Percentiles rank a stretch among this genome's conserved stretches.
Conservation (phyloP, 2,113 vertebrate genomes). For the Anguilla rostrata region DNA sequence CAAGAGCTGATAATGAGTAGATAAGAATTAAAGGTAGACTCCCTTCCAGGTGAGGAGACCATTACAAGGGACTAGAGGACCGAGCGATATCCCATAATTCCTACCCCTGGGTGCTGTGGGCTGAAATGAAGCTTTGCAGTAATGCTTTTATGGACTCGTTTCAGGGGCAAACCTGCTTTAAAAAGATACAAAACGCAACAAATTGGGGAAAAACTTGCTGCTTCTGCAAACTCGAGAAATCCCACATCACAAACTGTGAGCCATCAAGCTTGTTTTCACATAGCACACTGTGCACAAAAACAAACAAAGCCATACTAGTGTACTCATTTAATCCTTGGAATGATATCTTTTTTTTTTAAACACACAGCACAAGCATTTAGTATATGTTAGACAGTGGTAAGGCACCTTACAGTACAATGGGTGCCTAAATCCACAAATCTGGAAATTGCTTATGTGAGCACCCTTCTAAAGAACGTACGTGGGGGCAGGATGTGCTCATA, state of each 20-base stretch:
- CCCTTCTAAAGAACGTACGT: neutral
- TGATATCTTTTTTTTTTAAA: no score
- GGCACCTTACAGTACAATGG: no score
- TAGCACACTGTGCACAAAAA: neutral
- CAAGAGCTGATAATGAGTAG: conserved; percentile 4
- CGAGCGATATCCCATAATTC: neutral
- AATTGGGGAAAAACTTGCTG: neutral
- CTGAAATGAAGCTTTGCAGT: neutral
- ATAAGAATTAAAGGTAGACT: neutral
- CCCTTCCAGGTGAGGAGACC: neutral
- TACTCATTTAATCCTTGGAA: no score
- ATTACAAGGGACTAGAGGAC: neutral
- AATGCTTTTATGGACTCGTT: neutral
- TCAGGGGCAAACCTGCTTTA: neutral
- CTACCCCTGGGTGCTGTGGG: conserved; percentile 4
- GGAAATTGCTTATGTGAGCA: neutral
- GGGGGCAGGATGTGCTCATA: neutral
- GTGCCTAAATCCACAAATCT: neutral
- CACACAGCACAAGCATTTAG: no score
- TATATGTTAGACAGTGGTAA: no score
- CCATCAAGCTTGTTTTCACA: neutral
- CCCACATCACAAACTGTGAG: neutral
- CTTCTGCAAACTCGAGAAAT: neutral
- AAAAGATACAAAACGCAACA: neutral
- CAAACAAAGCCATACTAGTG: neutral